A percentile compares a stretch with the other conserved stretches of the same genome.
These are phyloP conservation scores for Sebastes elongatus DNA, from an alignment of 2,797 vertebrate genomes.

Conservation along the genomic window DNA sequence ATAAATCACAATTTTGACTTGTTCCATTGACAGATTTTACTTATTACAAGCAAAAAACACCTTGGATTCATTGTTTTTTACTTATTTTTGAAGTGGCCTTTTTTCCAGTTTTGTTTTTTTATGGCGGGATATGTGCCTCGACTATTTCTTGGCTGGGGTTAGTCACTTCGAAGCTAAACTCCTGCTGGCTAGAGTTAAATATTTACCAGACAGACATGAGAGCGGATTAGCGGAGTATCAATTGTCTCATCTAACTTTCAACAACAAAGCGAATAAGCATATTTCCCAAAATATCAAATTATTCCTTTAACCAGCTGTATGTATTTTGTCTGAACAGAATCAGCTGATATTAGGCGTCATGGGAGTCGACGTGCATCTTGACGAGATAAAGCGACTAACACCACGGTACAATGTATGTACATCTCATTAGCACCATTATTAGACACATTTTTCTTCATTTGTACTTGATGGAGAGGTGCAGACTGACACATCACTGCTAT, in stretches of 20 bases:
- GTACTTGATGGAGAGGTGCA: not conserved
- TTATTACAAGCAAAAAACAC: too few species aligned
- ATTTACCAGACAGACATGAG: not conserved
- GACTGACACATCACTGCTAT: not conserved
- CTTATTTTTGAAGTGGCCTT: too few species aligned
- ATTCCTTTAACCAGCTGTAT: not conserved
- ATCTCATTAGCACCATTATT: not conserved
- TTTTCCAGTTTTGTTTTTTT: too few species aligned
- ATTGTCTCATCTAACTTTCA: not conserved
- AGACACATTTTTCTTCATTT: not conserved
- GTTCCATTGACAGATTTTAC: too few species aligned
- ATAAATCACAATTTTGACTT: accelerated
- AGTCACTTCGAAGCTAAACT: not conserved
- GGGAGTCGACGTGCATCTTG: slow-evolving; percentile 96
- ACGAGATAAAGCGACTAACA: slow-evolving; percentile 95
- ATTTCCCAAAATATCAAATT: not conserved
- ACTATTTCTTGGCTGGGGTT: not conserved
- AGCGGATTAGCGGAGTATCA: not conserved
- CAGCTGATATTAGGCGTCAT: slow-evolving; percentile 98
- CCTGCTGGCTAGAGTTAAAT: not conserved
- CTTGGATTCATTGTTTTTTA: too few species aligned
- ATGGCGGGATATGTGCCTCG: not conserved
- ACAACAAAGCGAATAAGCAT: not conserved
- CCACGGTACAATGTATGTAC: slow-evolving; percentile 86
- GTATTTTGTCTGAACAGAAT: slow-evolving; percentile 82